Evolutionary conservation across 2,113 vertebrate species (phyloP).

Genomic region (Centropus unirufus): DNA sequence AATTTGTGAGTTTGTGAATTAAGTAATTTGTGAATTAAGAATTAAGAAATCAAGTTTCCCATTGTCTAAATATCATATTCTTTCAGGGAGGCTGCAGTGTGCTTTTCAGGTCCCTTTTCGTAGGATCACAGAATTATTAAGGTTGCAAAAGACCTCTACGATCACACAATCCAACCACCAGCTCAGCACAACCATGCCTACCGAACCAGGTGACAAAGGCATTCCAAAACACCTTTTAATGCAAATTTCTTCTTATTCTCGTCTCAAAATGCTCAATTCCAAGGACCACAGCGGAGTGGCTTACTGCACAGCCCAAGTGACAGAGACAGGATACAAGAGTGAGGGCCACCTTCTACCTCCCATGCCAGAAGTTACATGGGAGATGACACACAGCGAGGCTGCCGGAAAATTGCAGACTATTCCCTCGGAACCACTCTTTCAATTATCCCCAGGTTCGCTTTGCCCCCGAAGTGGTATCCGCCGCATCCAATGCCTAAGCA

Average conservation of each 20-base stretch:
- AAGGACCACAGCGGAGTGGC: neutral
- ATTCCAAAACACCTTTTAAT: neutral
- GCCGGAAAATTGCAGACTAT: neutral
- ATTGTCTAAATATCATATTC: neutral
- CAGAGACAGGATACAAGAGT: rapidly evolving
- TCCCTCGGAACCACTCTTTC: neutral
- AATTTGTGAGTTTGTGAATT: neutral
- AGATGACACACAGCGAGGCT: neutral
- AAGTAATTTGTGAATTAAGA: neutral
- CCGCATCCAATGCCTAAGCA: neutral
- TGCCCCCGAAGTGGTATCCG: neutral
- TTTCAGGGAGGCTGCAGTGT: neutral
- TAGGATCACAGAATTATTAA: no score
- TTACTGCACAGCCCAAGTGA: neutral
- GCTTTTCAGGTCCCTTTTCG: neutral
- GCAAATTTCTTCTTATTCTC: neutral
- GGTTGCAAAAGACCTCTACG: no score
- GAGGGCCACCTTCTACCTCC: neutral
- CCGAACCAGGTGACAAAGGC: no score
- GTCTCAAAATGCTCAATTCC: neutral
- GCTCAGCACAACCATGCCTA: no score
- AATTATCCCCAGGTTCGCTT: neutral
- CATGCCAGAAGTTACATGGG: rapidly evolving
- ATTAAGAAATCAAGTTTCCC: neutral
- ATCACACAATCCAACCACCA: no score